phyloP scores from a whole-genome alignment of 2,888 invertebrate genomes.

The Lottia gigantea region DNA sequence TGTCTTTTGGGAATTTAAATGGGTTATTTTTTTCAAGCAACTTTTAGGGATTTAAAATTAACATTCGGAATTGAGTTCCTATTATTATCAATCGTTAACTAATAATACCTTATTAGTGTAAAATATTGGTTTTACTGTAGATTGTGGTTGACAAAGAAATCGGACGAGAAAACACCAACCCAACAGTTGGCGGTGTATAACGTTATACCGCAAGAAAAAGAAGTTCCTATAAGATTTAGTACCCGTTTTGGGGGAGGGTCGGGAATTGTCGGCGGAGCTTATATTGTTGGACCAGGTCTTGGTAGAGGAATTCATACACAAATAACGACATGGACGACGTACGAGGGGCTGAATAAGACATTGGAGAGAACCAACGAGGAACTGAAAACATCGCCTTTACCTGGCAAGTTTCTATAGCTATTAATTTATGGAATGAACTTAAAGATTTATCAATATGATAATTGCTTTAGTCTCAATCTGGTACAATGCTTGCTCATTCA shows the following conservation, averaged over 20 bases:
- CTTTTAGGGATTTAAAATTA: too few species aligned
- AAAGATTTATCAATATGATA: too few species aligned
- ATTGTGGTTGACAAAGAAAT: conserved; percentile 45
- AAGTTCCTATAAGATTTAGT: conserved; percentile 14
- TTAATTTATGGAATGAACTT: too few species aligned
- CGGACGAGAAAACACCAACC: conserved; percentile 23
- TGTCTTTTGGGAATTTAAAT: too few species aligned
- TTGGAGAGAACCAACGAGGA: conserved; percentile 37
- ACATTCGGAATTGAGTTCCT: too few species aligned
- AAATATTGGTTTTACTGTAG: conserved; percentile 18
- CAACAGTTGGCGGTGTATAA: conserved; percentile 48
- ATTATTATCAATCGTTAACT: too few species aligned
- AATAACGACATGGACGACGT: conserved; percentile 25
- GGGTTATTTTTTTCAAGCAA: too few species aligned
- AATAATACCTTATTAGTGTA: too few species aligned
- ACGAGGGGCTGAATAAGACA: conserved; percentile 38
- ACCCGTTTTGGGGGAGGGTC: not conserved
- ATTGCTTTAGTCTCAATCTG: too few species aligned
- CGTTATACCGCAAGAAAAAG: conserved; percentile 37
- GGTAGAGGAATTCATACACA: not conserved
- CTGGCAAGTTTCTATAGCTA: conserved; percentile 29
- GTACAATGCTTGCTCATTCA: too few species aligned
- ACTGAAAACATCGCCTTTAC: conserved; percentile 36
- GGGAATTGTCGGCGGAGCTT: conserved; percentile 8
- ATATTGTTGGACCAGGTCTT: conserved; percentile 6